Evolutionary conservation across 2,888 invertebrate species (phyloP).

Genomic region (Cepaea hortensis): DNA sequence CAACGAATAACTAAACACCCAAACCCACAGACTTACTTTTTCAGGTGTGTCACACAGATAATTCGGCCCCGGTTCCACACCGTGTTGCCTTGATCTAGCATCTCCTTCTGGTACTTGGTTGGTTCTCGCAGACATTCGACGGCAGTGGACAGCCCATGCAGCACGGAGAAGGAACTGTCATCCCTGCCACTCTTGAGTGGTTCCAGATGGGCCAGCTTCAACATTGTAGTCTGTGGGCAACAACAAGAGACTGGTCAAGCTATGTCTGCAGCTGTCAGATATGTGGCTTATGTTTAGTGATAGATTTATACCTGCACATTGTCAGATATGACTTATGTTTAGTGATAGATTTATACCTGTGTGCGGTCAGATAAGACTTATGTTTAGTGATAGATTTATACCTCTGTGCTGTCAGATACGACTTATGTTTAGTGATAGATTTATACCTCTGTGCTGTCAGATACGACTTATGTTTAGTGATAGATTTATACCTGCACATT

Average conservation of each 20-base stretch:
- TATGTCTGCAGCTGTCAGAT: no score
- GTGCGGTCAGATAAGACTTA: no score
- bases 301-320: no score
- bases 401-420: no score
- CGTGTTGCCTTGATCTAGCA: conserved; percentile 77
- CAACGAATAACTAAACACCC: neutral
- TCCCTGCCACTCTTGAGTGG: conserved; percentile 66
- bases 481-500: no score
- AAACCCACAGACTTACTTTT: conserved; percentile 75
- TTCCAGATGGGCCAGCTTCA: conserved; percentile 87
- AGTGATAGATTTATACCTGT: no score
- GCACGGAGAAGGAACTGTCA: conserved; percentile 78
- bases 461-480: no score
- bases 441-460: no score
- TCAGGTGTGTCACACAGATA: conserved; percentile 91
- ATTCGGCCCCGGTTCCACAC: conserved; percentile 85
- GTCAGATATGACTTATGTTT: no score
- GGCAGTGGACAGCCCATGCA: conserved; percentile 90
- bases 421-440: no score
- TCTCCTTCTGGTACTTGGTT: conserved; percentile 85
- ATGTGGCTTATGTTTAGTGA: no score
- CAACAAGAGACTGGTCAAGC: neutral
- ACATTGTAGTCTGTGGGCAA: conserved; percentile 53
- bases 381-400: no score
- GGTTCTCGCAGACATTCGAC: conserved; percentile 90